Percentiles rank a stretch among this genome's conserved stretches.
These are phyloP conservation scores for Isoperla grammatica DNA, from an alignment of 2,888 invertebrate species.

Conservation along the genomic window DNA sequence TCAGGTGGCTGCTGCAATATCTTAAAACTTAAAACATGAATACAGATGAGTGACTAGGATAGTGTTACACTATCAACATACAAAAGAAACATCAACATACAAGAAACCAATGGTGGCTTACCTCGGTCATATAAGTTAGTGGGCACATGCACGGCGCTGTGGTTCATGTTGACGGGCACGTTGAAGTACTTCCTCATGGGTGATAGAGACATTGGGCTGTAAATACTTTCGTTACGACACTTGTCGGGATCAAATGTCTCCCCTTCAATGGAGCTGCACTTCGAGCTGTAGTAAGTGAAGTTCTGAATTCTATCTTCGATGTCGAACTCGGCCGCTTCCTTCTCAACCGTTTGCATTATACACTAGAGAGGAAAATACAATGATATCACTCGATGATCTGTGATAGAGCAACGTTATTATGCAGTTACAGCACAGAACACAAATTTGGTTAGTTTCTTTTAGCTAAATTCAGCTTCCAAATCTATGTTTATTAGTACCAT, in stretches of 20 bases:
- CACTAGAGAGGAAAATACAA: constrained; percentile 51
- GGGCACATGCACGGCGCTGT: constrained; percentile 88
- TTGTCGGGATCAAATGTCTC: constrained; percentile 33
- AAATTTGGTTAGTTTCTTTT: too few species aligned
- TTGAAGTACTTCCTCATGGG: constrained; percentile 80
- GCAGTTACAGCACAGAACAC: background rate
- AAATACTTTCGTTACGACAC: constrained; percentile 39
- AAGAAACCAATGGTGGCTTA: too few species aligned
- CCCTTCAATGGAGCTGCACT: constrained; percentile 57
- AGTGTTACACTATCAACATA: too few species aligned
- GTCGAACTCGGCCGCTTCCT: constrained; percentile 57
- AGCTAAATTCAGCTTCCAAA: too few species aligned
- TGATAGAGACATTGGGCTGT: constrained; percentile 55
- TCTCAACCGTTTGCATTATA: constrained; percentile 70
- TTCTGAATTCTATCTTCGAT: constrained; percentile 32
- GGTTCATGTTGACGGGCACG: constrained; percentile 69
- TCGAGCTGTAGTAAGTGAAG: constrained; percentile 68
- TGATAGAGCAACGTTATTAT: too few species aligned
- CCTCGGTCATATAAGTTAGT: constrained; percentile 86
- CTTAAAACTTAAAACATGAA: too few species aligned
- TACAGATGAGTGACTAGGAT: too few species aligned
- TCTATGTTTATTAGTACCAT: too few species aligned
- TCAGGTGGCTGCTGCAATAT: too few species aligned
- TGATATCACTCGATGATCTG: background rate
- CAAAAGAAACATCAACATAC: too few species aligned